These are phyloP conservation scores for Odontomyia ornata DNA, from an alignment of 2,888 invertebrate species.

Conservation along the genomic window DNA sequence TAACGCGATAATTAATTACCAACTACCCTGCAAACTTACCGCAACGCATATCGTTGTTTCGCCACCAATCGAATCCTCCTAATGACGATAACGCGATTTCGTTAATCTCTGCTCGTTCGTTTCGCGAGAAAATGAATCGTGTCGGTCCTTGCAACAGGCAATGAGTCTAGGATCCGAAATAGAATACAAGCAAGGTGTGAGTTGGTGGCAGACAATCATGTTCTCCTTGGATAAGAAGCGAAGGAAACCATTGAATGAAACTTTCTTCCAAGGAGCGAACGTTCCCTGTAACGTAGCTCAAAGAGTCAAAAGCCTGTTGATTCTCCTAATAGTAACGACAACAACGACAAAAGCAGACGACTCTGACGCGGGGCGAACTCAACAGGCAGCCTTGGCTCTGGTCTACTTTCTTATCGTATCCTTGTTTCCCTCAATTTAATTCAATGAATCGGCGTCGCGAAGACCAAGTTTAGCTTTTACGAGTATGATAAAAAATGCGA, in stretches of 20 bases:
- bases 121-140: neutral
- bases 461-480: slow-evolving; percentile 7
- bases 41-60: slow-evolving; percentile 21
- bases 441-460: slow-evolving; percentile 45
- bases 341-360: neutral
- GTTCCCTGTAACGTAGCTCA: neutral
- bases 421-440: slow-evolving; percentile 47
- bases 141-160: neutral
- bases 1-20: slow-evolving; percentile 48
- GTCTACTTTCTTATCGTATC: slow-evolving; percentile 15
- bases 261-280: neutral
- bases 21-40: slow-evolving; percentile 22
- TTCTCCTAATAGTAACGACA: neutral
- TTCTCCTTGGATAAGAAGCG: too few species aligned
- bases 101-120: slow-evolving; percentile 37
- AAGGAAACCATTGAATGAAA: too few species aligned
- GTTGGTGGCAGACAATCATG: too few species aligned
- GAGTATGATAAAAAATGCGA: slow-evolving; percentile 40
- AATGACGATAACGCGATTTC: slow-evolving; percentile 35
- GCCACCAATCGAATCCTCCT: slow-evolving; percentile 28
- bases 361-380: slow-evolving; percentile 31
- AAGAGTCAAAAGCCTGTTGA: slow-evolving; percentile 46
- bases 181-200: too few species aligned
- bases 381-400: slow-evolving; percentile 43
- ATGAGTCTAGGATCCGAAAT: neutral